Percentiles rank a stretch among this genome's conserved stretches.
Evolutionary conservation across 1,140 invertebrate species (phyloP).

Genomic region (Trypoxylus dichotomus): DNA sequence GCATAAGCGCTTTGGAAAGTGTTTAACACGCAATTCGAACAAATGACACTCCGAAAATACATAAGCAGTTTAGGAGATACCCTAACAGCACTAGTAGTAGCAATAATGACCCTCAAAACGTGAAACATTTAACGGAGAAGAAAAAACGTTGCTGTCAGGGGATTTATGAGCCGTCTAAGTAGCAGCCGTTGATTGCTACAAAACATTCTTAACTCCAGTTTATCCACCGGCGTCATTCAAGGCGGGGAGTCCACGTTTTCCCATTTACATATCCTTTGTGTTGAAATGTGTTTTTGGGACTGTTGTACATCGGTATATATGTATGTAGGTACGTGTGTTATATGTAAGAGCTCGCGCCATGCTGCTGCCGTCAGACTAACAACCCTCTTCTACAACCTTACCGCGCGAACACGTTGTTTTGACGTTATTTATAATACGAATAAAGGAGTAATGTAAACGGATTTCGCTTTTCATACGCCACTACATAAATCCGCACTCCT

Average conservation of each 20-base stretch:
- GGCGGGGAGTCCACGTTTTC: not conserved
- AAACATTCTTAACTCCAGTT: not conserved
- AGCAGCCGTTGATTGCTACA: conserved; percentile 20
- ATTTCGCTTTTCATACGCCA: not conserved
- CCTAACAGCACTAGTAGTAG: not conserved
- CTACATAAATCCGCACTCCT: too few relatives aligned
- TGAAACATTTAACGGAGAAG: conserved; percentile 4
- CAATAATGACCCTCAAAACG: conserved; percentile 10
- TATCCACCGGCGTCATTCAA: conserved; percentile 4
- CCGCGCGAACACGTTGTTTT: conserved; percentile 14
- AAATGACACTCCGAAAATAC: not conserved
- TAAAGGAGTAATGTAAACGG: not conserved
- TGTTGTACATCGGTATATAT: not conserved
- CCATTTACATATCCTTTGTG: conserved; percentile 25
- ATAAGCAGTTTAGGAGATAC: not conserved
- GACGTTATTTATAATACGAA: conserved; percentile 22
- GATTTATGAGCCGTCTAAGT: conserved; percentile 22
- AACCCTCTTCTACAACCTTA: not conserved
- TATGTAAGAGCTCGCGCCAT: not conserved
- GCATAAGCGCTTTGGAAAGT: not conserved
- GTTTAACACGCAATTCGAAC: not conserved
- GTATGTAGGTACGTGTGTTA: not conserved
- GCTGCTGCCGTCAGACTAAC: not conserved
- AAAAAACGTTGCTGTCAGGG: not conserved
- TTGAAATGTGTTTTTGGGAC: conserved; percentile 20